These are phyloP conservation scores for Chalcis sispes DNA, from an alignment of 2,888 invertebrate species.

Conservation along the genomic window DNA sequence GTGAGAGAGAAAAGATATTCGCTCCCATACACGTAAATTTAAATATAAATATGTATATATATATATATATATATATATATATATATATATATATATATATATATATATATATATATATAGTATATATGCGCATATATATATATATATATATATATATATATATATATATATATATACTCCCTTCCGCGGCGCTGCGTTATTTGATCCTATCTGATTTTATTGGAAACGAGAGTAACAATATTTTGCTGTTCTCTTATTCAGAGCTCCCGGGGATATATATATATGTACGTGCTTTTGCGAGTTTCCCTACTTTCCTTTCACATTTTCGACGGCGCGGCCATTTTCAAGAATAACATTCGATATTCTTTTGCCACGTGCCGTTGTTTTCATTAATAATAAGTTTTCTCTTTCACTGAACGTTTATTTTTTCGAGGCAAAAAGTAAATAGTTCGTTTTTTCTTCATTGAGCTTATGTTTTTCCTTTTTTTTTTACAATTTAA, in stretches of 20 bases:
- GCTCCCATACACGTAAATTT: neutral
- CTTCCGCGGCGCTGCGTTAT: constrained; percentile 21
- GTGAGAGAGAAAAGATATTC: neutral
- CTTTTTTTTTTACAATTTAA: no score
- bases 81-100: no score
- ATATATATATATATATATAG: no score
- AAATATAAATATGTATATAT: no score
- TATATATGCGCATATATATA: no score
- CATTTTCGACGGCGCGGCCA: neutral
- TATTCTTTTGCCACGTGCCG: constrained; percentile 1
- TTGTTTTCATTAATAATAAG: constrained; percentile 21
- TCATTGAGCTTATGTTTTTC: no score
- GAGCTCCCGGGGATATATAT: constrained; percentile 29
- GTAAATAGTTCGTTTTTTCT: neutral
- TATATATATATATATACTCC: constrained; percentile 38
- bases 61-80: no score
- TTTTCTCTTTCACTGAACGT: neutral
- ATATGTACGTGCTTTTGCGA: neutral
- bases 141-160: no score
- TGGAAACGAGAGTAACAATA: constrained; percentile 45
- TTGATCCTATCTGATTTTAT: constrained; percentile 52
- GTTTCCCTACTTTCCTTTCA: neutral
- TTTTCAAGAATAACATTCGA: constrained; percentile 33
- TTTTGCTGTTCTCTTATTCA: constrained; percentile 46
- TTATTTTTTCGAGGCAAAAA: no score